These are phyloP conservation scores for Phania funesta DNA, from an alignment of 2,888 invertebrate species.

Conservation along the genomic window DNA sequence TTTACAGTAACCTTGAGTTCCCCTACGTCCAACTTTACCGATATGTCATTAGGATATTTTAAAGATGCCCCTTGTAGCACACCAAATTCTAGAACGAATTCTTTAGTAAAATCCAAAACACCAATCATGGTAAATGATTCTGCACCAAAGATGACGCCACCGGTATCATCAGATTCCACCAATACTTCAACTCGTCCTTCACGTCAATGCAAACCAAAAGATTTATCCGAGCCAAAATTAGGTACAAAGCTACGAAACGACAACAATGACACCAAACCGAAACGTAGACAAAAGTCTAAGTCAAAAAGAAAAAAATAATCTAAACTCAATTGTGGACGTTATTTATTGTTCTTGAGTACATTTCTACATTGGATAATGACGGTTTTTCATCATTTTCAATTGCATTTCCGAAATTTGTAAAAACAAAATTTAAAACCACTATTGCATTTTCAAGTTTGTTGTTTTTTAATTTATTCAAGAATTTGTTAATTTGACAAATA, in stretches of 20 bases:
- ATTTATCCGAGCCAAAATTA: constrained; percentile 51
- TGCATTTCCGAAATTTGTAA: neutral
- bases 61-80: constrained; percentile 60
- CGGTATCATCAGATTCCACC: neutral
- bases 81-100: constrained; percentile 25
- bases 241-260: constrained; percentile 51
- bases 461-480: neutral
- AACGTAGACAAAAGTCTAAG: neutral
- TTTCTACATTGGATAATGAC: neutral
- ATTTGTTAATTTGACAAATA: neutral
- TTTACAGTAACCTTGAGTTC: constrained; percentile 29
- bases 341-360: neutral
- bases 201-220: constrained; percentile 60
- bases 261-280: neutral
- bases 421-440: neutral
- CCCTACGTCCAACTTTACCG: neutral
- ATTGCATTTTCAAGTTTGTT: neutral
- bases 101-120: neutral
- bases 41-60: constrained; percentile 54
- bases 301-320: constrained; percentile 19
- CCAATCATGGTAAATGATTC: neutral
- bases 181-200: constrained; percentile 23
- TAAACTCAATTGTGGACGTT: neutral
- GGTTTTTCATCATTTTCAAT: neutral
- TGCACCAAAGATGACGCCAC: neutral